phyloP scores from a whole-genome alignment of 2,797 vertebrate genomes.

The Sphenodon punctatus region DNA sequence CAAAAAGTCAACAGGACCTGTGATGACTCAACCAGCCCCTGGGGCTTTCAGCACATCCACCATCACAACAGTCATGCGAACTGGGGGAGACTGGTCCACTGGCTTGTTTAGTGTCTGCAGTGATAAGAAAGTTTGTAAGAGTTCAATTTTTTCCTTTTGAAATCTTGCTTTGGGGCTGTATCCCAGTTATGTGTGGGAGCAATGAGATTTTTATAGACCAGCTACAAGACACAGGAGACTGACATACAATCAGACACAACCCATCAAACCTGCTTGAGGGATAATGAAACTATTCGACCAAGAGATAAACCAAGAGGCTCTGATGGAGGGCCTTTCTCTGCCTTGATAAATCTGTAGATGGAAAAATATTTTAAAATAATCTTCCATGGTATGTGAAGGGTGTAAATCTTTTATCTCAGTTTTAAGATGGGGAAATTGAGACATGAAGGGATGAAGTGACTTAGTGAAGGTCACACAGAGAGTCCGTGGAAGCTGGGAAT shows the following conservation, averaged over 20 bases:
- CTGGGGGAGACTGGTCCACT: constrained; percentile 81
- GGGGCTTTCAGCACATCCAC: constrained; percentile 76
- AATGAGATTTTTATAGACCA: background rate
- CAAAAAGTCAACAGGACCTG: background rate
- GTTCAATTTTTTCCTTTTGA: background rate
- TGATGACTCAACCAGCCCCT: constrained; percentile 75
- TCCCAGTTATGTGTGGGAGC: background rate
- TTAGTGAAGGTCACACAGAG: background rate
- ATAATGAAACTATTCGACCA: background rate
- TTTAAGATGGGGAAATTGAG: background rate
- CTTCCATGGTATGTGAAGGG: background rate
- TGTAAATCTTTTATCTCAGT: background rate
- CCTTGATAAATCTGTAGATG: no score
- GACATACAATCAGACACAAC: background rate
- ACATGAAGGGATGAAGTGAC: background rate
- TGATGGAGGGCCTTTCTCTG: no score
- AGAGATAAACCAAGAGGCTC: no score
- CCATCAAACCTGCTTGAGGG: background rate
- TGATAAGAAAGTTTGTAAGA: constrained; percentile 82
- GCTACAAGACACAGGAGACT: background rate
- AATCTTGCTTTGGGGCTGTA: background rate
- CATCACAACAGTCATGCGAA: constrained; percentile 79
- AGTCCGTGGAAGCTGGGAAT: background rate
- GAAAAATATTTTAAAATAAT: background rate
- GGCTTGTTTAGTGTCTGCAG: constrained; percentile 81